Evolutionary conservation across 2,888 invertebrate genomes (phyloP), one percentile per base, ranked within the genome.

Genomic region (Enchytraeus crypticus): DNA sequence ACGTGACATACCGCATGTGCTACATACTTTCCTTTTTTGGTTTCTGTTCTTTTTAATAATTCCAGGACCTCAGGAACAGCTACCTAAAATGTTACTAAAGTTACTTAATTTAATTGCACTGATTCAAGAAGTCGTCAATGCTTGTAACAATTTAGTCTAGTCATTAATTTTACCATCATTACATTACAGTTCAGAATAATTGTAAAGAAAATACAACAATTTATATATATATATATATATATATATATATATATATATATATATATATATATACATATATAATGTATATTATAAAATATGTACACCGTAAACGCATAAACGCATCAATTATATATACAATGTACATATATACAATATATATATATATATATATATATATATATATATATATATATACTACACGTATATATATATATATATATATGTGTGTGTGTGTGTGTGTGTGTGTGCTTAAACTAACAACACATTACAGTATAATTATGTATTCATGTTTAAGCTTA

Each of bases 201-300:
- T n/a, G n/a, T n/a, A n/a, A n/a, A n/a, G n/a, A n/a, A n/a, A n/a
- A n/a, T n/a, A n/a, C n/a, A n/a, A n/a, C n/a, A n/a, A n/a, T 43
- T 43, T 11, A n/a, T 43, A 14, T 11, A 43, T 43, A 43, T 43
- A 43, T 43, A 43, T 43, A 43, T 43, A 43, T 43, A 43, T 43
- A 43, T 43, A 43, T 43, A 43, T 43, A 43, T 43, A 43, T 43
- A 43, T 43, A 43, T 43, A 43, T 43, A 43, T 43, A 43, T 43
- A 43, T 53, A 53, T 53, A 53, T 53, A 53, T 53, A 55, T 55
- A 47, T 49, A 49, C 2, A 21, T 1, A 49, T 49, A 49, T 26
- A 26, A 43, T 18, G 11, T 43, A 11, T 43, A 43, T 18, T 43
- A 14, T 43, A 14, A 43, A 43, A 14, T 18, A 11, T 14, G 11